Base-by-base conservation (phyloP, 2,113 vertebrate genomes). In the Ameiurus melas region DNA sequence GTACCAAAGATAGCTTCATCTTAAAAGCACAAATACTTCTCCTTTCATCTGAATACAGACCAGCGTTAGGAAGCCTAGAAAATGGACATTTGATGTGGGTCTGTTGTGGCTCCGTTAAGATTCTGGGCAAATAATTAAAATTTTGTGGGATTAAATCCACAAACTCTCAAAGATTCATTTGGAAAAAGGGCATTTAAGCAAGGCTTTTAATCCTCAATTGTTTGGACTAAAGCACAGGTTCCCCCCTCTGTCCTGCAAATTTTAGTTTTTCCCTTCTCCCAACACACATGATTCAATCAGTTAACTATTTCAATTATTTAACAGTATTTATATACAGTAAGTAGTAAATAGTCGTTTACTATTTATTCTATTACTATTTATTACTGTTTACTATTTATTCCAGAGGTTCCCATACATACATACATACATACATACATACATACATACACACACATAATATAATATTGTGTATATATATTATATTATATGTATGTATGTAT, bases 1-100 rank as follows among this genome's bases (percentile, higher is more conserved):
- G 27, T 82, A 89, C 84, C 79, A 84, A 90, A 62, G 60, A 58
- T 77, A 70, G 62, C 80, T 39, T 58, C 25, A 58, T 58, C 9
- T 43, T 27, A 43, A 62, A 83, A 85, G 68, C n/a, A 78, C 53
- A 80, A 47, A 78, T 22, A 14, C 14, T 7, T 85, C 33, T 47
- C 64, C 57, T 79, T 88, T 84, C 73, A 79, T 9, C 77, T 71
- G 39, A 88, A 85, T 53, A 60, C 19, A 47, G 8, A 58, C 78
- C 80, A 62, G 51, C 8, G 47, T 55, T 79, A 1, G 55, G 71
- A 81, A 2, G 53, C 73, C 55, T 71, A n/a, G 43, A 25, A 79
- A 43, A 68, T 62, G 9, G 33, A 77, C 83, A 79, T 33, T 51
- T 17, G 62, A 62, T 19, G 20, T 77, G 83, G 39, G 51, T 47